These are phyloP conservation scores for Tor tambroides DNA, from an alignment of 2,113 vertebrate species.

Conservation along the genomic window DNA sequence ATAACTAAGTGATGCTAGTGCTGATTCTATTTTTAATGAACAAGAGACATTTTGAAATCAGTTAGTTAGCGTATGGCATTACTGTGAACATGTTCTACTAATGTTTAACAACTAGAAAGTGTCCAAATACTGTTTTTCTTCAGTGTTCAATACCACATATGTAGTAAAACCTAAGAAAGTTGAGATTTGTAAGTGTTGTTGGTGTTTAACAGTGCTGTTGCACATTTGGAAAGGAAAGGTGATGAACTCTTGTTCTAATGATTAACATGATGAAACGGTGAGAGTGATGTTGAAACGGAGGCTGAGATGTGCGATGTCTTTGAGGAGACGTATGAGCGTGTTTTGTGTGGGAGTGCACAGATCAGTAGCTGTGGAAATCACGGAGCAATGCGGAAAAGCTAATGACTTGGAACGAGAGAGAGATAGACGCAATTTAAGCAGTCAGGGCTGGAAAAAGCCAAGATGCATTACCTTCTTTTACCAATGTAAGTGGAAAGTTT, in stretches of 20 bases:
- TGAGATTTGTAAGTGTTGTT: too few relatives aligned
- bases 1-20: too few relatives aligned
- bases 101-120: too few relatives aligned
- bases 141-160: too few relatives aligned
- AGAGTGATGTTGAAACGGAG: background rate
- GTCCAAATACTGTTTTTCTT: too few relatives aligned
- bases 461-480: background rate
- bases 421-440: background rate
- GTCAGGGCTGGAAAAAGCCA: slow-evolving; percentile 15
- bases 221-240: background rate
- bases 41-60: too few relatives aligned
- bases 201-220: background rate
- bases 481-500: background rate
- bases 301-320: background rate
- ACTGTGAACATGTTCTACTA: too few relatives aligned
- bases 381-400: background rate
- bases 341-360: background rate
- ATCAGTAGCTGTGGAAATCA: background rate
- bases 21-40: too few relatives aligned
- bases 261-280: background rate
- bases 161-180: too few relatives aligned
- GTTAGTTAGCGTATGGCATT: too few relatives aligned
- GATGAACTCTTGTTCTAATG: background rate
- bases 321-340: background rate
- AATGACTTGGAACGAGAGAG: slow-evolving; percentile 26